Evolutionary conservation across 2,797 vertebrate species (phyloP).

Genomic region (Triplophysa yarkandensis): DNA sequence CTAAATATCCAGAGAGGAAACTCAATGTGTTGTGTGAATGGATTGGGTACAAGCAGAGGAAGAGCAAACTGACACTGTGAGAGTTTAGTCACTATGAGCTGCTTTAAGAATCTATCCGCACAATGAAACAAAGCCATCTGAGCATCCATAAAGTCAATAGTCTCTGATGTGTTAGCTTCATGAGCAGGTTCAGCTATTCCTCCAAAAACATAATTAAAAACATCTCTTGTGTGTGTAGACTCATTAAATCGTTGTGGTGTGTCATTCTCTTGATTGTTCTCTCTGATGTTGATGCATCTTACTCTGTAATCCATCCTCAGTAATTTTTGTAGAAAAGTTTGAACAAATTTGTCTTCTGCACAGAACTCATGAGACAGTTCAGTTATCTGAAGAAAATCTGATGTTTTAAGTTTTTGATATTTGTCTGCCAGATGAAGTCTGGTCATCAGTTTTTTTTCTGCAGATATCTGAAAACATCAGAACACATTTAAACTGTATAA

Average conservation of each 20-base stretch:
- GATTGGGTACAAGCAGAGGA: conserved; percentile 76
- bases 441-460: conserved; percentile 53
- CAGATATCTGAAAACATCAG: background rate
- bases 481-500: background rate
- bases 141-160: conserved; percentile 44
- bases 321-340: conserved; percentile 32
- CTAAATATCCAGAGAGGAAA: conserved; percentile 72
- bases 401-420: background rate
- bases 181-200: conserved; percentile 44
- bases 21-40: conserved; percentile 61
- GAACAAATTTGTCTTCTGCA: conserved; percentile 4
- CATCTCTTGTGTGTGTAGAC: background rate
- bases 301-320: conserved; percentile 40
- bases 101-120: conserved; percentile 66
- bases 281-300: background rate
- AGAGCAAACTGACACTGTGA: conserved; percentile 74
- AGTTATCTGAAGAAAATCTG: conserved; percentile 33
- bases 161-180: background rate
- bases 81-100: conserved; percentile 64
- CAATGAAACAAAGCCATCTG: conserved; percentile 66
- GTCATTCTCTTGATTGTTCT: background rate
- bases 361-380: background rate
- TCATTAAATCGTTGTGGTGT: conserved; percentile 36
- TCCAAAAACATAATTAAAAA: background rate
- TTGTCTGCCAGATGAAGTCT: conserved; percentile 23